These are phyloP conservation scores for Rynchops niger DNA, from an alignment of 2,113 vertebrate species.

Conservation along the genomic window DNA sequence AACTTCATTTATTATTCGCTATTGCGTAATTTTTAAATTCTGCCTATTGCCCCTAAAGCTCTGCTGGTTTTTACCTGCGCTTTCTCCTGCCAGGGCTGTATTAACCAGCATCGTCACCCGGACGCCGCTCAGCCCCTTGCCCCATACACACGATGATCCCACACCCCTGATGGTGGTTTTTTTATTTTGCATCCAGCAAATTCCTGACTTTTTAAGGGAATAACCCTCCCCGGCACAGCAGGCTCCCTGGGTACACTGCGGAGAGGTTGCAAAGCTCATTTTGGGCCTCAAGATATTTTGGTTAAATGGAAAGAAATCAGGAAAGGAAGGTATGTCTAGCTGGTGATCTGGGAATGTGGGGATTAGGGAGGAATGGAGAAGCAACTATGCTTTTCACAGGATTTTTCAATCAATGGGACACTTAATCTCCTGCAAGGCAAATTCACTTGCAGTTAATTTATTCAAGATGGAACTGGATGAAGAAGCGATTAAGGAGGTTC, in stretches of 20 bases:
- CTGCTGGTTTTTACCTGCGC: background rate
- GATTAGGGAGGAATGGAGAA: slow-evolving; percentile 13
- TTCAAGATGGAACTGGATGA: slow-evolving; percentile 59
- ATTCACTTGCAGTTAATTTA: slow-evolving; percentile 49
- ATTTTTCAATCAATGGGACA: slow-evolving; percentile 57
- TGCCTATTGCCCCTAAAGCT: background rate
- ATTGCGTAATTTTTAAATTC: background rate
- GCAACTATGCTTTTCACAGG: background rate
- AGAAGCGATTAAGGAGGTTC: slow-evolving; percentile 7
- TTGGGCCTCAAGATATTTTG: background rate
- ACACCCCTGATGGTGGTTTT: background rate
- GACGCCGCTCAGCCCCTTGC: background rate
- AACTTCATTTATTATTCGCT: background rate
- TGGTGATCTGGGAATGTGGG: background rate
- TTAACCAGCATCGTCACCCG: background rate
- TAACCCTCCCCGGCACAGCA: background rate
- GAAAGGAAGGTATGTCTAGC: background rate
- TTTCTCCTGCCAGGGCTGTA: background rate
- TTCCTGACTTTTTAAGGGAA: background rate
- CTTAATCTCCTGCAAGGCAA: slow-evolving; percentile 51
- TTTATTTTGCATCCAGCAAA: background rate
- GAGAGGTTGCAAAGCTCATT: background rate
- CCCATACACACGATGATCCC: background rate
- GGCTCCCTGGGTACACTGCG: background rate
- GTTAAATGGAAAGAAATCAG: background rate